phyloP scores from a whole-genome alignment of 1,140 invertebrate genomes.

The Heliconius congener region DNA sequence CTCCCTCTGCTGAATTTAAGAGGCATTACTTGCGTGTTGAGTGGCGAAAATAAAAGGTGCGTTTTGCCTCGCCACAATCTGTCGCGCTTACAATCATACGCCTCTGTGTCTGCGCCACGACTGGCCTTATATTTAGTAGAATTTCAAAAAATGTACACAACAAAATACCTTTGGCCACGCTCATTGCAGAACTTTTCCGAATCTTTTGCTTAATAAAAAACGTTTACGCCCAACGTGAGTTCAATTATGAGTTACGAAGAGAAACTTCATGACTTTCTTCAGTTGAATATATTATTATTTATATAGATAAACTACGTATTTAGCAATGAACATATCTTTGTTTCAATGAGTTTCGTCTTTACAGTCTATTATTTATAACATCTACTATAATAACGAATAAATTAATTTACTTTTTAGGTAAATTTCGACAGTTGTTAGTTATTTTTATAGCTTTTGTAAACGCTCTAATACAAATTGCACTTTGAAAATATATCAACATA shows the following conservation, averaged over 20 bases:
- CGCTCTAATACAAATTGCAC: neutral
- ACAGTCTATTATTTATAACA: neutral
- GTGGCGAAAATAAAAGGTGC: too few species aligned
- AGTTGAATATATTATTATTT: slow-evolving; percentile 8
- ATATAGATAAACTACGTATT: neutral
- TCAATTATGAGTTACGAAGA: slow-evolving; percentile 27
- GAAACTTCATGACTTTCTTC: slow-evolving; percentile 18
- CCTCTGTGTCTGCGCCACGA: too few species aligned
- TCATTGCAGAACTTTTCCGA: slow-evolving; percentile 28
- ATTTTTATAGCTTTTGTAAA: neutral
- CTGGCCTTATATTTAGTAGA: neutral
- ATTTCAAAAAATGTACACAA: slow-evolving; percentile 33
- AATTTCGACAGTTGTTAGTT: neutral
- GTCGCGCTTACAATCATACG: too few species aligned
- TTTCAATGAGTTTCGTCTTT: neutral
- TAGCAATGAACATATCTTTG: neutral
- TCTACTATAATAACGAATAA: too few species aligned
- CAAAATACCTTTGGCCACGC: slow-evolving; percentile 31
- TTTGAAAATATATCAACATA: neutral
- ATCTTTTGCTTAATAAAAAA: slow-evolving; percentile 30
- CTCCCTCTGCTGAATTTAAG: too few species aligned
- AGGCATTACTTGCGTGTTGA: too few species aligned
- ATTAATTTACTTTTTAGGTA: neutral
- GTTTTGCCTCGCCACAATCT: too few species aligned
- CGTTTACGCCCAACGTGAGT: slow-evolving; percentile 27